phyloP scores from a whole-genome alignment of 2,113 vertebrate species.

The Alaudala cheleensis region DNA sequence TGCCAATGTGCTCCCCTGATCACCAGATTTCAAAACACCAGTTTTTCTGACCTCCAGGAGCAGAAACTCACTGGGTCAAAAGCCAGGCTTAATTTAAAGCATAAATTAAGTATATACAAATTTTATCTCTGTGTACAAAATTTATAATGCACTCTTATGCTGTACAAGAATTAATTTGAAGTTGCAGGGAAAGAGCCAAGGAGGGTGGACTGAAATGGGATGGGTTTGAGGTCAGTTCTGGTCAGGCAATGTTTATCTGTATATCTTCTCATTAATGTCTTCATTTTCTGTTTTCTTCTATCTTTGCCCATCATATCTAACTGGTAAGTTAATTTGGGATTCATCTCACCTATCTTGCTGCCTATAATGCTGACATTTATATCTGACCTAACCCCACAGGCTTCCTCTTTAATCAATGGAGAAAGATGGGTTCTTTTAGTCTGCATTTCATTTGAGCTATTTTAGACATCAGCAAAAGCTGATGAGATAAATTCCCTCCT shows the following conservation, averaged over 20 bases:
- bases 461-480: conserved; percentile 25
- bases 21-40: neutral
- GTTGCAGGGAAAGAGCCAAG: neutral
- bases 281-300: neutral
- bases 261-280: neutral
- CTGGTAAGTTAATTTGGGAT: conserved; percentile 14
- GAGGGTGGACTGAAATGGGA: neutral
- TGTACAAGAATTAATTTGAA: neutral
- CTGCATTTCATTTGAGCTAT: conserved; percentile 52
- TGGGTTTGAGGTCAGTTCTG: neutral
- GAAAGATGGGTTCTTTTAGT: conserved; percentile 29
- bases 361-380: conserved; percentile 44
- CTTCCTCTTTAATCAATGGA: conserved; percentile 61
- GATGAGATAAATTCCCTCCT: conserved; percentile 29
- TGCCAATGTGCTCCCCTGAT: neutral
- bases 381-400: conserved; percentile 39
- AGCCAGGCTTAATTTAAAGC: neutral
- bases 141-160: neutral
- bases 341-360: conserved; percentile 28
- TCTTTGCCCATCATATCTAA: neutral
- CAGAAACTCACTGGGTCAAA: neutral
- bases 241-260: neutral
- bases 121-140: neutral
- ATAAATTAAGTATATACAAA: neutral
- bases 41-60: neutral